A percentile compares a stretch with the other conserved stretches of the same genome.
These are phyloP conservation scores for Puffinus mauretanicus DNA, from an alignment of 2,113 vertebrate species.

Conservation along the genomic window DNA sequence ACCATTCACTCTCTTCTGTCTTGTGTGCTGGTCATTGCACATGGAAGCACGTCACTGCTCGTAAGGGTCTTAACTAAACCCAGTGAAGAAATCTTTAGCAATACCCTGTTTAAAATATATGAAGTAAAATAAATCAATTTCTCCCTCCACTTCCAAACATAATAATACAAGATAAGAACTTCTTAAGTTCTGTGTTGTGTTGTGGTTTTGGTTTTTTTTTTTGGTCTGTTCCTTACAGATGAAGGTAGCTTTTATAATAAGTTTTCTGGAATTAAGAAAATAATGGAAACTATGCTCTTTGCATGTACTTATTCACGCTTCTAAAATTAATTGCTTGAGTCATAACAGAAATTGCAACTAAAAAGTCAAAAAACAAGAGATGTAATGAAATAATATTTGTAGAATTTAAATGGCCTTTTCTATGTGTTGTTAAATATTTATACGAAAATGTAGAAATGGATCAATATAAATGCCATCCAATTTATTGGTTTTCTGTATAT, in stretches of 20 bases:
- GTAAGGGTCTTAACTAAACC: not conserved
- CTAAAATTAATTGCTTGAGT: not conserved
- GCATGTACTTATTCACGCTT: not conserved
- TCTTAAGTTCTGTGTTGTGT: not conserved
- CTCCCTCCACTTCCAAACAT: not conserved
- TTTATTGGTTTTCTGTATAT: not conserved
- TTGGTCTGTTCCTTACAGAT: not conserved
- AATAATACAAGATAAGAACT: not conserved
- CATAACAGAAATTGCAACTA: not conserved
- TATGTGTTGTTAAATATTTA: not conserved
- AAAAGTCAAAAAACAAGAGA: not conserved
- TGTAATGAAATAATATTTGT: not conserved
- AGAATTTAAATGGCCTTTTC: not conserved
- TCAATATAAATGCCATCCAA: not conserved
- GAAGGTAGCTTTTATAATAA: not conserved
- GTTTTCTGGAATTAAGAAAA: not conserved
- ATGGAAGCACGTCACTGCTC: accelerated
- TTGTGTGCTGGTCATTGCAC: not conserved
- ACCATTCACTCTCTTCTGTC: not conserved
- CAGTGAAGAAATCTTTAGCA: not conserved
- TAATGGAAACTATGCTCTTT: not conserved
- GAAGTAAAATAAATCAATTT: not conserved
- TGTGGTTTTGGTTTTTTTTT: not conserved
- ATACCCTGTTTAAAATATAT: not conserved
- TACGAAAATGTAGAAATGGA: not conserved